A percentile compares a stretch with the other conserved stretches of the same genome.
Evolutionary conservation across 2,888 invertebrate species (phyloP).

Genomic region (Rhamphomyia laevipes): DNA sequence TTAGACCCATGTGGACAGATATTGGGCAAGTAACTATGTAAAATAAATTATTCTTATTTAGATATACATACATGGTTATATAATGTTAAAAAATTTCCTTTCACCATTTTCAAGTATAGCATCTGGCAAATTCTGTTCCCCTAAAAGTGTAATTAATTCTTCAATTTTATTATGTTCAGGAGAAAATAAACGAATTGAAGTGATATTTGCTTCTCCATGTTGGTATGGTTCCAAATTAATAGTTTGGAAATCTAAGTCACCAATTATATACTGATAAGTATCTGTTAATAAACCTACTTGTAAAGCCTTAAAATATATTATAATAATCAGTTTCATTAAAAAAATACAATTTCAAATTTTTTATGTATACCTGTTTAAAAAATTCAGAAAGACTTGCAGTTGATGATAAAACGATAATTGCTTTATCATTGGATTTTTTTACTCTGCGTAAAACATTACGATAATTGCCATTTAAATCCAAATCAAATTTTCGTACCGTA

Average conservation of each 20-base stretch:
- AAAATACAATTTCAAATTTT: neutral
- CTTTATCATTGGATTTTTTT: conserved; percentile 52
- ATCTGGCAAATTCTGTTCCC: conserved; percentile 13
- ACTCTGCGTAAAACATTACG: conserved; percentile 54
- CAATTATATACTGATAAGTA: conserved; percentile 73
- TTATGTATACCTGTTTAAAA: conserved; percentile 35
- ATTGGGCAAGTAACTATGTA: conserved; percentile 26
- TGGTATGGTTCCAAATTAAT: conserved; percentile 61
- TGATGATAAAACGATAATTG: conserved; percentile 61
- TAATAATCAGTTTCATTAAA: conserved; percentile 2
- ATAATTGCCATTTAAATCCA: conserved; percentile 55
- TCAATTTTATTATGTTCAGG: conserved; percentile 43
- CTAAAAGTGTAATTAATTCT: conserved; percentile 25
- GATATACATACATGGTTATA: neutral
- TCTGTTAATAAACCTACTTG: conserved; percentile 95
- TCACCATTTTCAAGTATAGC: conserved; percentile 11
- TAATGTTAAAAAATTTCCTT: neutral
- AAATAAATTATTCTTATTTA: neutral
- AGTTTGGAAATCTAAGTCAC: conserved; percentile 57
- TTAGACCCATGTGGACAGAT: conserved; percentile 59
- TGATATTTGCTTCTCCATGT: conserved; percentile 73
- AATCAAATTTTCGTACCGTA: conserved; percentile 50
- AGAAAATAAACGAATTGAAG: conserved; percentile 56
- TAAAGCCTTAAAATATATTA: conserved; percentile 56
- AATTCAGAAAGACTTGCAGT: conserved; percentile 45